A percentile compares a stretch with the other conserved stretches of the same genome.
Evolutionary conservation across 2,113 vertebrate genomes (phyloP).

Genomic region (Menura novaehollandiae): DNA sequence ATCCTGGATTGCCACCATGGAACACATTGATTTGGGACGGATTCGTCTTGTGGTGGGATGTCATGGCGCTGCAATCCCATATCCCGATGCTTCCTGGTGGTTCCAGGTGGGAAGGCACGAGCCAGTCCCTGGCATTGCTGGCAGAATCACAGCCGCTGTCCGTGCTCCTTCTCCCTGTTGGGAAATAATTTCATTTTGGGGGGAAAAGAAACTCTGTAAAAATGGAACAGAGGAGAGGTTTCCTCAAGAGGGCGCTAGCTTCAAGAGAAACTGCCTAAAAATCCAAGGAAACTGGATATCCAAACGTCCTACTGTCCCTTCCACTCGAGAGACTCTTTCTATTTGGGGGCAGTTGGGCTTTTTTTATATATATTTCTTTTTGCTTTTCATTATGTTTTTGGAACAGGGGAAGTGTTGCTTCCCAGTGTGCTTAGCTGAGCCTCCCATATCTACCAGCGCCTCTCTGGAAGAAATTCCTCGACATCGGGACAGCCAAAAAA

Average conservation of each 20-base stretch:
- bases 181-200: rapidly evolving
- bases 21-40: rapidly evolving
- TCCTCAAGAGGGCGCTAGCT: constrained; percentile 1
- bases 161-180: rapidly evolving
- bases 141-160: neutral
- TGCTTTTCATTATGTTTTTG: neutral
- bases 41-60: neutral
- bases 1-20: neutral
- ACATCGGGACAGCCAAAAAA: neutral
- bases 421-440: neutral
- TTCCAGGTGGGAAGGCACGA: neutral
- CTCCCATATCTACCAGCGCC: neutral
- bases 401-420: neutral
- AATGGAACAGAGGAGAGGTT: neutral
- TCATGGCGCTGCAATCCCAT: neutral
- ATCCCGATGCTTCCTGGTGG: neutral
- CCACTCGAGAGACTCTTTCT: rapidly evolving
- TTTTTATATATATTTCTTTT: neutral
- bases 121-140: rapidly evolving
- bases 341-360: neutral
- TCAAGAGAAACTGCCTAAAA: neutral
- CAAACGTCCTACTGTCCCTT: neutral
- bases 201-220: rapidly evolving
- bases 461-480: neutral
- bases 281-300: neutral